Base-by-base conservation (phyloP, 2,888 invertebrate genomes). In the Atrina japonica region DNA sequence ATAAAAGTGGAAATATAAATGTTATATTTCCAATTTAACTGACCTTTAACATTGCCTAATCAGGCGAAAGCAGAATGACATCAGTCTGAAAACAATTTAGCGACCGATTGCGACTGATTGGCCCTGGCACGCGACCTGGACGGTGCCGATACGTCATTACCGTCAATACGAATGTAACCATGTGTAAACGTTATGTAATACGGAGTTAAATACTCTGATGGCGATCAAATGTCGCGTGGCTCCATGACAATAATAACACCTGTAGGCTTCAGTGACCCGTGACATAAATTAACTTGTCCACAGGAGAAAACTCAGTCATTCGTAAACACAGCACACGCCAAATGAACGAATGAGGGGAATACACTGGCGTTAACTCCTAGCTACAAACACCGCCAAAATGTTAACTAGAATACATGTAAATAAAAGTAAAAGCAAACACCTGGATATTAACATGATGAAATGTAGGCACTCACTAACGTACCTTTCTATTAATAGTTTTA, bases 141-240 rank as follows among this genome's bases (percentile, higher is more conserved):
- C 21, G 23, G 18, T 5, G 27, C 9, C 5, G 25, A 5, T 25
- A 2, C 52, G 21, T 25, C 23, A 52, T 52, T 27, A 52, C 9
- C 23, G 27, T 21, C 25, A 23, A 52, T 52, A 6, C 11, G 25
- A 18, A 52, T 14, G 14, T 23, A 25, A 23, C 52, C 14, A 16
- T 23, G 23, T 25, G 25, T 18, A 52, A 52, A 25, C 52, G 25
- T 52, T 52, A 52, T 52, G 27, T 52, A 52, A 52, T 16, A 35
- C 11, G 25, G 16, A 14, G 23, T 23, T 52, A 25, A 52, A 11
- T 21, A 52, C 21, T 9, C 25, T 52, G 25, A 25, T 11, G 52
- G 35, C 35, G 35, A 35, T 35, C 35, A 35, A 21, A 14, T 52
- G 52, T 52, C 52, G 52, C 52, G 52, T 52, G 52, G 18, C 52